phyloP scores from a whole-genome alignment of 2,888 invertebrate species.

The Coremacera marginata region DNA sequence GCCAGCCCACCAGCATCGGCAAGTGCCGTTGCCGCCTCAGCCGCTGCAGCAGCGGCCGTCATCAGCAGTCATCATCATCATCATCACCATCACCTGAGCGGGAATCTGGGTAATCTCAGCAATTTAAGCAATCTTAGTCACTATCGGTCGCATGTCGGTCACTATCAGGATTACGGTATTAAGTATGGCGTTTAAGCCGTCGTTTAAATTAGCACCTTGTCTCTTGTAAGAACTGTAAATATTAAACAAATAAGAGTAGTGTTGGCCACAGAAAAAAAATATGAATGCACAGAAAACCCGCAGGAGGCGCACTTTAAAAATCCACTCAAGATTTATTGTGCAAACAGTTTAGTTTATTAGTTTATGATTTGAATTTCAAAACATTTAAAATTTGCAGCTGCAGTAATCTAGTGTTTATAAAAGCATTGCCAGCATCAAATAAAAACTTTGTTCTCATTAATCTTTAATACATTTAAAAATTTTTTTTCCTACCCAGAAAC shows the following conservation, averaged over 20 bases:
- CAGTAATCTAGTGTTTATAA: no score
- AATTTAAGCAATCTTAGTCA: slow-evolving; percentile 68
- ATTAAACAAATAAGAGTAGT: neutral
- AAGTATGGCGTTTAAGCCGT: slow-evolving; percentile 68
- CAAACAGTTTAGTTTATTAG: neutral
- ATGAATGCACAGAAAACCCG: neutral
- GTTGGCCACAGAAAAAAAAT: neutral
- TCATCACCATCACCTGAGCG: slow-evolving; percentile 65
- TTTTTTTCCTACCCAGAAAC: neutral
- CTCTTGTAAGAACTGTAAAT: neutral
- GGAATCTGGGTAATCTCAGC: slow-evolving; percentile 66
- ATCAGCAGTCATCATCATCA: slow-evolving; percentile 65
- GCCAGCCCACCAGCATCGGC: slow-evolving; percentile 66
- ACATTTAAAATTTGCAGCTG: neutral
- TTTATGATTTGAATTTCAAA: neutral
- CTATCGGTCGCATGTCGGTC: slow-evolving; percentile 67
- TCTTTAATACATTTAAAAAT: no score
- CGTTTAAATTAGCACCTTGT: slow-evolving; percentile 56
- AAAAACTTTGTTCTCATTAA: no score
- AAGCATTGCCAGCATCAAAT: no score
- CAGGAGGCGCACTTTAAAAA: neutral
- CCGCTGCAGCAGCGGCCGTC: slow-evolving; percentile 57
- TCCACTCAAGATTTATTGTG: neutral
- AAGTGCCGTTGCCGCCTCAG: slow-evolving; percentile 56
- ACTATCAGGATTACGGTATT: slow-evolving; percentile 69